Base-by-base conservation (phyloP, 2,113 vertebrate species). In the Blennius ocellaris region DNA sequence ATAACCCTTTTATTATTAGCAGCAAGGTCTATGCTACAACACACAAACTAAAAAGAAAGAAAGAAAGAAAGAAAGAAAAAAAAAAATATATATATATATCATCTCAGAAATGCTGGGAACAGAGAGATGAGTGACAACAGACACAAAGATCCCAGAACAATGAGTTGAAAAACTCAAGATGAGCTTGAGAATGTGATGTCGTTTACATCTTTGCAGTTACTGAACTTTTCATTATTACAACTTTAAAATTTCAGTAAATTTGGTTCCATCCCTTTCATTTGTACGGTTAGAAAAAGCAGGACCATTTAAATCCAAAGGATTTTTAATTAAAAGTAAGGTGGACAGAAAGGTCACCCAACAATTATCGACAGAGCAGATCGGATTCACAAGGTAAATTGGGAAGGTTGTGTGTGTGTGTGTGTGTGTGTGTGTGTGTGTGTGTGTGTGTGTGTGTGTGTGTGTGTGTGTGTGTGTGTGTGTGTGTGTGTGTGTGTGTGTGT, bases 271-370 rank as follows among this genome's bases (percentile, higher is more conserved):
- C 21, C 5, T 45, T 45, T 14, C 1, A 6, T 45, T 45, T 48
- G 12, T 11, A 37, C n/a, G 4, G 3, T 50, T 51, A 37, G 12
- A 57, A 58, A 44, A 70, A 61, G 1, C 54, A 50, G 8, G 11
- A 47, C 41, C 67, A 66, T 76, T 76, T 50, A 38, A 58, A 70
- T 86, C 73, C 8, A 43, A 71, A 73, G 45, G 69, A 75, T 58
- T 87, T 76, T 73, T 30, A 30, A 30, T 30, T 30, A 30, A 70
- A 77, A 36, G 5, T 57, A 55, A 70, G 62, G 39, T 17, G 51
- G 57, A 73, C 2, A 45, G 17, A 81, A 83, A 84, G 74, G 81
- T 78, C 69, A 44, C 47, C 59, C 17, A 16, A 53, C 57, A 76
- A 57, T 40, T 8, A 8, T 71, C 65, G 69, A 68, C 66, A 70